These are phyloP conservation scores for Trissolcus basalis DNA, from an alignment of 1,140 invertebrate species.

Conservation along the genomic window DNA sequence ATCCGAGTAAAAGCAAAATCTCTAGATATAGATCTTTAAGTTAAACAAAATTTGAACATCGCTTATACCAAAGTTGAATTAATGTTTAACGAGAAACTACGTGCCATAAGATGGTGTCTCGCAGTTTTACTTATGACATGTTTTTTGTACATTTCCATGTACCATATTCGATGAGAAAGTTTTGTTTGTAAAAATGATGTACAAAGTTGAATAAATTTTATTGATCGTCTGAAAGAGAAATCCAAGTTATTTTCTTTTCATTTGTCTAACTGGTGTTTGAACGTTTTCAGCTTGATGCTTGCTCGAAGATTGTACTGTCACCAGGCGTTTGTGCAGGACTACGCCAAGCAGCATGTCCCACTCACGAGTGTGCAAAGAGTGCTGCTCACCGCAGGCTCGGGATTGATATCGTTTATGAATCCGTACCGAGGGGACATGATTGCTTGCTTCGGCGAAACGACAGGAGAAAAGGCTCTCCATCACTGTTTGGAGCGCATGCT, in stretches of 20 bases:
- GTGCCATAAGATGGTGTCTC: slow-evolving; percentile 40
- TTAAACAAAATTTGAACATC: slow-evolving; percentile 5
- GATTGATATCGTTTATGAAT: slow-evolving; percentile 83
- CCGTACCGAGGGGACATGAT: slow-evolving; percentile 93
- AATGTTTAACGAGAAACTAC: slow-evolving; percentile 25
- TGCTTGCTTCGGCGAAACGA: slow-evolving; percentile 93
- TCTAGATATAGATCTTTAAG: no score
- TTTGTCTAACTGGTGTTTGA: slow-evolving; percentile 60
- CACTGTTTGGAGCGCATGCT: slow-evolving; percentile 83
- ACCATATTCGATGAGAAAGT: slow-evolving; percentile 31
- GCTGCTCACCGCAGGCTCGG: slow-evolving; percentile 87
- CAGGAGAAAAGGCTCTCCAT: slow-evolving; percentile 83
- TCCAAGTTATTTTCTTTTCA: slow-evolving; percentile 16
- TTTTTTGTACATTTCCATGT: slow-evolving; percentile 42
- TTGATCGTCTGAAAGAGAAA: slow-evolving; percentile 38
- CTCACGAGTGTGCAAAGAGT: slow-evolving; percentile 84
- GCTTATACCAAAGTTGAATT: slow-evolving; percentile 38
- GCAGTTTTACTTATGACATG: slow-evolving; percentile 19
- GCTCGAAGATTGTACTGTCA: slow-evolving; percentile 48
- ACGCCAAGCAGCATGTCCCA: slow-evolving; percentile 81
- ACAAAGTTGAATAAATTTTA: slow-evolving; percentile 62
- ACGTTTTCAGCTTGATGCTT: slow-evolving; percentile 29
- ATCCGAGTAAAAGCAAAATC: no score
- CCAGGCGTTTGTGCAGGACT: slow-evolving; percentile 74
- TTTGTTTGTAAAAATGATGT: slow-evolving; percentile 40